Base-by-base conservation (phyloP, 2,888 invertebrate genomes). In the Drosophila barbarae region DNA sequence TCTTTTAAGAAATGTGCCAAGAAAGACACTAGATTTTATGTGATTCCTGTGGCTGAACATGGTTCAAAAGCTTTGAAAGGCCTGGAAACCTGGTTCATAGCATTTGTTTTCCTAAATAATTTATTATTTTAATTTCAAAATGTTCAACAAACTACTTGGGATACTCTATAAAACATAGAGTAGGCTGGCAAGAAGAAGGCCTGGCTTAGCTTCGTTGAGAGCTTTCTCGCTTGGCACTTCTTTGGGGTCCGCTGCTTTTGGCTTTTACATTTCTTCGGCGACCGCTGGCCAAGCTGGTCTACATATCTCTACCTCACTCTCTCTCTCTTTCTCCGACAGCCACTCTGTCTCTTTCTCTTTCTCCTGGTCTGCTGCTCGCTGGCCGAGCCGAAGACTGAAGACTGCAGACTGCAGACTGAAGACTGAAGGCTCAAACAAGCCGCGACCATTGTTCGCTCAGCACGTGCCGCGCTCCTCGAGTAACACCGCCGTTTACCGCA, bases 361-460 rank as follows among this genome's bases (percentile, higher is more conserved):
- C 44, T 46, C 30, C 44, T 4, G 30, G 41, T 47, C 49, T 13
- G 34, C 49, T 23, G 21, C 42, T 21, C 15, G 30, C 21, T 42
- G 53, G 59, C 44, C 8, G 57, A 44, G 44, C 21, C 35, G n/a
- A 55, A n/a, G 34, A 28, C 36, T 15, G 51, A 1, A 46, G 44
- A 44, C 26, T 42, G 42, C 1, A 42, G 42, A 42, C 51, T 47
- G 46, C 7, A 32, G 30, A 30, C 47, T 21, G 44, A 3, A 42
- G 44, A 42, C 26, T n/a, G 42, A 41, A 42, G 71, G 68, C 78
- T 88, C 86, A 88, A 87, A 88, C 78, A 84, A 74, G 83, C 75
- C 74, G 75, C 84, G 87, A 86, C 86, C 87, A 88, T 87, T 88
- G 89, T 87, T 87, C 83, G 85, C 84, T 79, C 76, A 83, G 86